Base-by-base conservation (phyloP, 2,113 vertebrate species). In the Mixornis gularis region DNA sequence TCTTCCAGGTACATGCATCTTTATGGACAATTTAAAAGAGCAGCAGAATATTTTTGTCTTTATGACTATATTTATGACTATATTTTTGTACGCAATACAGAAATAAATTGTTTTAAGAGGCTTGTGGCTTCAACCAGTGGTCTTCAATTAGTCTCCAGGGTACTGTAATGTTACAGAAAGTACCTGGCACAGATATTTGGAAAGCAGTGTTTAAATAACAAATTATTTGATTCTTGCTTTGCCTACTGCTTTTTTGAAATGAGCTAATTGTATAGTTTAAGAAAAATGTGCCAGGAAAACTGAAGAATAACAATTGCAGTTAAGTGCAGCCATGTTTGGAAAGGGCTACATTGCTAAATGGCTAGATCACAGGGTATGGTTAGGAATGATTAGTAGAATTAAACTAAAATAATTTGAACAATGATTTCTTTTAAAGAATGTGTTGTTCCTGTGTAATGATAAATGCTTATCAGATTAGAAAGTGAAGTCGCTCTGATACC, bases 401-500 rank as follows among this genome's bases (percentile, higher is more conserved):
- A 77, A 92, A 70, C 7, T 59, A 60, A 91, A 83, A 52, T 52
- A 3, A 12, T 16, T 64, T 77, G 38, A 86, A 84, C 27, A 30
- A 30, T 78, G 7, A n/a, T 52, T 79, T 89, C 20, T 84, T 91
- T 68, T 71, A 40, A 89, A 90, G 8, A 51, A n/a, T 73, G 4
- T 46, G 27, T n/a, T 65, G 11, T 87, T 94, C 52, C 65, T 53
- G 30, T 91, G 59, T 74, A 72, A 82, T 32, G 64, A 17, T 59
- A 83, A 52, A 85, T 83, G 60, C 44, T n/a, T 49, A 70, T 63
- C 7, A 5, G 85, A 63, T 87, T 72, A 83, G 60, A 79, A 95
- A 85, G 66, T 76, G 55, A 97, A 96, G 69, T 91, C 79, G 83
- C 24, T 89, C n/a, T 91, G 82, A 76, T 90, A 82, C 90, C 83